Evolutionary conservation across 2,797 vertebrate species (phyloP).

Genomic region (Moxostoma hubbsi): DNA sequence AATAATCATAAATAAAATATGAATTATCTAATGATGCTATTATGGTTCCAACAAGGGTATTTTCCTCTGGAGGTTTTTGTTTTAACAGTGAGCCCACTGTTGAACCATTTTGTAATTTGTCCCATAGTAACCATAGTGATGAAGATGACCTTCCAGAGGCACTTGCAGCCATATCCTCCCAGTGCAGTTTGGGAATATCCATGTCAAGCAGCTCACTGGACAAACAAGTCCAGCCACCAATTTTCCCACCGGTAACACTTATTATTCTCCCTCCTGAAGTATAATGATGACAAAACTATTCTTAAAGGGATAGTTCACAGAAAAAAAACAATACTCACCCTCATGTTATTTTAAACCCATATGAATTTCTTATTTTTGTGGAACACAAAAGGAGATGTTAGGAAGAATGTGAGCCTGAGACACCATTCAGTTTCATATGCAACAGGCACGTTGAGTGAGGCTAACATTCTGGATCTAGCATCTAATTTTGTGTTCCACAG

Average conservation of each 20-base stretch:
- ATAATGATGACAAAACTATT: not conserved
- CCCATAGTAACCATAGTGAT: conserved; percentile 86
- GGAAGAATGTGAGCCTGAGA: no score
- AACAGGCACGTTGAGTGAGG: no score
- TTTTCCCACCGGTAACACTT: conserved; percentile 85
- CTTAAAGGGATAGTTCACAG: not conserved
- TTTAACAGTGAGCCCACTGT: not conserved
- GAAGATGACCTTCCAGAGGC: conserved; percentile 97
- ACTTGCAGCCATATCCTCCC: conserved; percentile 86
- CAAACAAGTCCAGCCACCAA: conserved; percentile 89
- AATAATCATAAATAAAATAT: no score
- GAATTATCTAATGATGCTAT: no score
- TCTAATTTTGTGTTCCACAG: no score
- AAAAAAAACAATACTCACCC: no score
- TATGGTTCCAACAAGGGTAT: not conserved
- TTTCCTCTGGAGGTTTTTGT: not conserved
- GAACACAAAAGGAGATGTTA: no score
- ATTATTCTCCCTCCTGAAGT: not conserved
- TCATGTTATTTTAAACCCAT: no score
- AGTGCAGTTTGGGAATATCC: conserved; percentile 77
- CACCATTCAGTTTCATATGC: no score
- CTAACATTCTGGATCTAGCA: no score
- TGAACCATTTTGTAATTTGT: conserved; percentile 7
- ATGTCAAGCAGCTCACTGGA: conserved; percentile 83
- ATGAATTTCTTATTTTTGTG: no score